phyloP scores from a whole-genome alignment of 1,140 invertebrate genomes.

The Triops cancriformis region DNA sequence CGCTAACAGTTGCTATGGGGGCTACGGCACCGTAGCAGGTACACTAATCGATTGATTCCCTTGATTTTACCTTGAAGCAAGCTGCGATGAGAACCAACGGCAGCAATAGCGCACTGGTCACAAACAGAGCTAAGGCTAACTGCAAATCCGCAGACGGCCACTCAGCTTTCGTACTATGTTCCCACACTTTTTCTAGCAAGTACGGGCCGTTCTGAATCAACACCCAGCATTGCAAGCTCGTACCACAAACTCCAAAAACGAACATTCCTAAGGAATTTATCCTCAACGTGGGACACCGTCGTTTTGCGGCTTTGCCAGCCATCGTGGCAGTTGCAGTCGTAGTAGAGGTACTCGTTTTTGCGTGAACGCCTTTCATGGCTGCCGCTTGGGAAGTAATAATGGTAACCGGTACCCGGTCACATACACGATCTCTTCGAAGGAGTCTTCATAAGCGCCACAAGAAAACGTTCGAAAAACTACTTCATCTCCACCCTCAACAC shows the following conservation, averaged over 20 bases:
- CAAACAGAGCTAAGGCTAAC: background rate
- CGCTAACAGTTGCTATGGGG: no score
- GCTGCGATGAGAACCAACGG: background rate
- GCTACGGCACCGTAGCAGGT: no score
- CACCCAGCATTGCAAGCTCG: background rate
- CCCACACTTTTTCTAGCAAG: background rate
- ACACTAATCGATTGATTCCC: background rate
- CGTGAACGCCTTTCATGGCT: no score
- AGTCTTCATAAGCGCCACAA: background rate
- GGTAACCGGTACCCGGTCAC: no score
- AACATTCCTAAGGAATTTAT: background rate
- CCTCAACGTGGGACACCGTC: background rate
- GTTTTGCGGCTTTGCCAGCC: background rate
- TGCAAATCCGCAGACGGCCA: background rate
- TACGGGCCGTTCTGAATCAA: background rate
- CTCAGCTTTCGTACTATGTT: background rate
- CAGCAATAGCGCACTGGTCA: background rate
- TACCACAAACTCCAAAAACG: background rate
- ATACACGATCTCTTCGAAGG: no score
- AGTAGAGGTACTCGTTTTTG: background rate
- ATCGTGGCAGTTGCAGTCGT: background rate
- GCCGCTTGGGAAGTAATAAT: no score
- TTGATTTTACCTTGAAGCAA: background rate
- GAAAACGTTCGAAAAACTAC: background rate
- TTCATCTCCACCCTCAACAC: background rate